Evolutionary conservation across 2,888 invertebrate genomes (phyloP).

Genomic region (Leucania comma): DNA sequence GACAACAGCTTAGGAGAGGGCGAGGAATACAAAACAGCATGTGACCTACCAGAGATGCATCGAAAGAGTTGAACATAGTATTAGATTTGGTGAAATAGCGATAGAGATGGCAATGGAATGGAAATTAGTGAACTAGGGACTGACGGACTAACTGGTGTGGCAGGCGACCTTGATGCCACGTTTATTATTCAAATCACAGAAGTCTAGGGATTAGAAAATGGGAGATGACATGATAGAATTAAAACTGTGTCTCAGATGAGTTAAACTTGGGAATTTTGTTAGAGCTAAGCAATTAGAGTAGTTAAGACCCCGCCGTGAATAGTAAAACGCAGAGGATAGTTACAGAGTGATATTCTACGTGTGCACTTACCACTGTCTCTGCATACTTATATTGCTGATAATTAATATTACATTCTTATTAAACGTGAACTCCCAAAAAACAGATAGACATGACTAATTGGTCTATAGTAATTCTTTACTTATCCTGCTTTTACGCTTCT

Average conservation of each 20-base stretch:
- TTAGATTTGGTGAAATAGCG: slow-evolving; percentile 60
- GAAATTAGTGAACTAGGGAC: slow-evolving; percentile 49
- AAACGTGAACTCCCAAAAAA: background rate
- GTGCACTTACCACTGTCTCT: slow-evolving; percentile 38
- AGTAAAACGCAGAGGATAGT: slow-evolving; percentile 14
- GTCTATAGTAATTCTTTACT: background rate
- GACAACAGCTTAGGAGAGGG: slow-evolving; percentile 87
- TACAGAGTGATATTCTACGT: slow-evolving; percentile 19
- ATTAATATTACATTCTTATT: background rate
- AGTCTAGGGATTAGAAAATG: slow-evolving; percentile 54
- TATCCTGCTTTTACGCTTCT: background rate
- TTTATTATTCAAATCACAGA: slow-evolving; percentile 67
- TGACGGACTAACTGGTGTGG: slow-evolving; percentile 45
- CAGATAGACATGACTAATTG: background rate
- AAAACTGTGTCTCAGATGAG: slow-evolving; percentile 52
- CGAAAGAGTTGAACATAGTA: slow-evolving; percentile 60
- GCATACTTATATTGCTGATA: background rate
- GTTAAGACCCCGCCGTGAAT: slow-evolving; percentile 46
- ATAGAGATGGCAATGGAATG: slow-evolving; percentile 48
- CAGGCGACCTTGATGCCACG: slow-evolving; percentile 47
- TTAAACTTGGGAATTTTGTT: slow-evolving; percentile 43
- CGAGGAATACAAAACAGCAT: slow-evolving; percentile 76
- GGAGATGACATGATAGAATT: slow-evolving; percentile 55
- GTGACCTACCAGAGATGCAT: slow-evolving; percentile 60
- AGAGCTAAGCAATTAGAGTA: slow-evolving; percentile 47